Evolutionary conservation across 2,888 invertebrate species (phyloP).

Genomic region (Scrobipalpa atriplicella): DNA sequence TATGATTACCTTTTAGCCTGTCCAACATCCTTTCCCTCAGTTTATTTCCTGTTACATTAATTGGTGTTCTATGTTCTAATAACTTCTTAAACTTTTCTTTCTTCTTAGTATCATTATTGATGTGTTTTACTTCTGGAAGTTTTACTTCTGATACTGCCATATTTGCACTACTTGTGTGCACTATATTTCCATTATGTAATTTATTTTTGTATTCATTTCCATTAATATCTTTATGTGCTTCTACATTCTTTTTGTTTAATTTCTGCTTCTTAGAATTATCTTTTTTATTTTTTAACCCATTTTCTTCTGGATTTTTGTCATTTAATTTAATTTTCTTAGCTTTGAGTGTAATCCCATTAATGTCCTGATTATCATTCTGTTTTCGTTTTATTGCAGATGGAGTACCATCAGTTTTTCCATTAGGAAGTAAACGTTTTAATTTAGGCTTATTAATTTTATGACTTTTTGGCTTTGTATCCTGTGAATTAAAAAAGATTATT

Average conservation of each 20-base stretch:
- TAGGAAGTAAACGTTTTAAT: neutral
- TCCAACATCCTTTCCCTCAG: slow-evolving; percentile 86
- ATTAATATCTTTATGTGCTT: neutral
- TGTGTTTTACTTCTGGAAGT: neutral
- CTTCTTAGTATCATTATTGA: slow-evolving; percentile 39
- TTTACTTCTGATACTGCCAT: neutral
- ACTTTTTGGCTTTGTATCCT: neutral
- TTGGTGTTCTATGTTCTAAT: slow-evolving; percentile 50
- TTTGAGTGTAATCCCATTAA: neutral
- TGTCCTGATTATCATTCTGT: neutral
- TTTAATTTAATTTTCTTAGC: slow-evolving; percentile 17
- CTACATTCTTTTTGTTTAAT: neutral
- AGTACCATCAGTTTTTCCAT: neutral
- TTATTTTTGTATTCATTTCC: neutral
- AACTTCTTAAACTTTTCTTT: slow-evolving; percentile 53
- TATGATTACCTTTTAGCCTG: slow-evolving; percentile 85
- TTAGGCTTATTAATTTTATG: neutral
- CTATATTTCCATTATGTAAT: neutral
- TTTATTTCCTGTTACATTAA: slow-evolving; percentile 54
- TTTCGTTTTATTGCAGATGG: neutral
- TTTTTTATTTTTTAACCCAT: neutral
- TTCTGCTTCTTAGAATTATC: neutral
- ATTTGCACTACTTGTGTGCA: neutral
- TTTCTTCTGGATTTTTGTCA: neutral
- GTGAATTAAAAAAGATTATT: slow-evolving; percentile 4